phyloP scores from a whole-genome alignment of 64 coral and sea anemone genomes.

The Cladopsammia gracilis region DNA sequence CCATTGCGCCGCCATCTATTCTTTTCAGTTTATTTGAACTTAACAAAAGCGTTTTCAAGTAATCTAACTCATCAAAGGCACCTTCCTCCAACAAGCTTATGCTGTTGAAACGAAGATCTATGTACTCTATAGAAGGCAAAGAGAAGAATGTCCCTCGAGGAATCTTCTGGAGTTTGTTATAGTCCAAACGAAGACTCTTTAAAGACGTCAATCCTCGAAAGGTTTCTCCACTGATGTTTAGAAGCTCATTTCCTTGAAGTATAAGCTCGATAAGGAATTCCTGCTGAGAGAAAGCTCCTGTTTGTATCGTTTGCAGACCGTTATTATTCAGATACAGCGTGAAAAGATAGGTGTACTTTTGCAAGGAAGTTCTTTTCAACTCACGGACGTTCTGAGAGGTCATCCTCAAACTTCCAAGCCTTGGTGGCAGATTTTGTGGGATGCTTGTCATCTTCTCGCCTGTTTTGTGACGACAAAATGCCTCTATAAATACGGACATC shows the following conservation, averaged over 20 bases:
- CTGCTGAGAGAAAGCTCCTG: constrained; percentile 38
- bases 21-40: background rate
- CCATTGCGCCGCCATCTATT: constrained; percentile 14
- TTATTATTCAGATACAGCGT: constrained; percentile 49
- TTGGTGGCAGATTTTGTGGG: constrained; percentile 11
- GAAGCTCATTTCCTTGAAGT: constrained; percentile 37
- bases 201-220: constrained; percentile 49
- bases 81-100: constrained; percentile 41
- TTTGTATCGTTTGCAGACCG: background rate
- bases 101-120: constrained; percentile 40
- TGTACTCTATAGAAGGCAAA: background rate
- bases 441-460: constrained; percentile 9
- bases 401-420: constrained; percentile 9
- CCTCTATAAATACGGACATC: background rate
- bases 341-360: constrained; percentile 3
- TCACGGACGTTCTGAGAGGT: background rate
- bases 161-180: constrained; percentile 34
- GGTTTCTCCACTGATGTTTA: background rate
- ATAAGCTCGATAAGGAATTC: background rate
- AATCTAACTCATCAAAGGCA: constrained; percentile 37
- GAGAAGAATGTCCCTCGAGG: background rate
- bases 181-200: background rate
- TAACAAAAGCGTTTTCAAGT: constrained; percentile 18
- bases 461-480: background rate
- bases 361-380: constrained; percentile 33